Evolutionary conservation across 2,113 vertebrate genomes (phyloP).

Genomic region (Cyanoramphus novaezelandiae): DNA sequence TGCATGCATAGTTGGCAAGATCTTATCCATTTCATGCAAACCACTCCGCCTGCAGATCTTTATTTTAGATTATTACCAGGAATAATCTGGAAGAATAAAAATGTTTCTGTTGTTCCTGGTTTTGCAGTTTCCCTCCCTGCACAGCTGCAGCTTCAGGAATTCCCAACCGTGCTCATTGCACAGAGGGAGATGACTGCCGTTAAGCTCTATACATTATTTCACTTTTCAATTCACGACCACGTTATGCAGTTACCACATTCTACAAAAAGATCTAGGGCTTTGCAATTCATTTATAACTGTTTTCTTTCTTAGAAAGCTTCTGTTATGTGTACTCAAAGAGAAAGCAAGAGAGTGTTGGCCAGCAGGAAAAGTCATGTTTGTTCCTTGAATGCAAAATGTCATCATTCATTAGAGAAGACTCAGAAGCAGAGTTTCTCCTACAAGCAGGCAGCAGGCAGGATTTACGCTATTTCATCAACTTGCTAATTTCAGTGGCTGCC

Average conservation of each 20-base stretch:
- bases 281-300: not conserved
- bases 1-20: not conserved
- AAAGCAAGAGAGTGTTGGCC: not conserved
- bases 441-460: not conserved
- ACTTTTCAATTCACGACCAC: not conserved
- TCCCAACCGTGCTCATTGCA: not conserved
- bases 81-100: not conserved
- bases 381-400: conserved; percentile 29
- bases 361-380: conserved; percentile 25
- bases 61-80: not conserved
- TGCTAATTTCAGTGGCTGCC: not conserved
- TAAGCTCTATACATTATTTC: not conserved
- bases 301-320: not conserved
- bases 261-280: not conserved
- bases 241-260: not conserved
- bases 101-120: not conserved
- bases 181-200: not conserved
- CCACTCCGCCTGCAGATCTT: not conserved
- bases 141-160: not conserved
- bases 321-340: not conserved
- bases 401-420: conserved; percentile 24
- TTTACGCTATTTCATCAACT: not conserved
- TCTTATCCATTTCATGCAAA: not conserved
- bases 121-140: not conserved
- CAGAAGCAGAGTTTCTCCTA: not conserved